A percentile compares a stretch with the other conserved stretches of the same genome.
Conservation (phyloP, 2,888 invertebrate genomes). For the Dendrolimus houi region DNA sequence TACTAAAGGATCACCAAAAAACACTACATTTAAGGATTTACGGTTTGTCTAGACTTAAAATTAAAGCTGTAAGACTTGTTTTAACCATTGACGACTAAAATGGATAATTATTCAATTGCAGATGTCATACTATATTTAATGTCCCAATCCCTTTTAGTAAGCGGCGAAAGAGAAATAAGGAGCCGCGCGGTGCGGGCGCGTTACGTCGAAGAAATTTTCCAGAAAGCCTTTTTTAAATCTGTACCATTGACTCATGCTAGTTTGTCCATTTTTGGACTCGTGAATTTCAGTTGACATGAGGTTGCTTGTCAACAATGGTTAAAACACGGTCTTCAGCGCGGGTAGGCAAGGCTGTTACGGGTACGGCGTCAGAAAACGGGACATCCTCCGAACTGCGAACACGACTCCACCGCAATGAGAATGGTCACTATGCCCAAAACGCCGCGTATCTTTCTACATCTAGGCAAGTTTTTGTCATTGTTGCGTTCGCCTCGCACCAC, state of each 20-base stretch:
- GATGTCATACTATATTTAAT: conserved; percentile 43
- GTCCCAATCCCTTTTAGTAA: conserved; percentile 47
- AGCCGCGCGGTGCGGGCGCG: conserved; percentile 25
- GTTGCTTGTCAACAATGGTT: conserved; percentile 74
- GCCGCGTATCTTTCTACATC: conserved; percentile 36
- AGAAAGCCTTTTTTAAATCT: conserved; percentile 44
- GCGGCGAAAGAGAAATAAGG: conserved; percentile 69
- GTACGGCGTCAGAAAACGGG: conserved; percentile 62
- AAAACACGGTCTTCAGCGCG: conserved; percentile 75
- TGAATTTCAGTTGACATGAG: conserved; percentile 76
- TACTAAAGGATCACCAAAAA: conserved; percentile 54
- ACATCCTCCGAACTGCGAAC: conserved; percentile 60
- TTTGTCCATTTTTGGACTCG: conserved; percentile 66
- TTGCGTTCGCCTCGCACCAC: conserved; percentile 79
- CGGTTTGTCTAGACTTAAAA: conserved; percentile 50
- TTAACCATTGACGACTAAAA: conserved; percentile 73
- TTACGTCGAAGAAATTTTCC: conserved; percentile 65
- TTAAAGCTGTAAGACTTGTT: conserved; percentile 72
- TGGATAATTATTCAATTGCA: conserved; percentile 72
- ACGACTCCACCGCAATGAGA: conserved; percentile 60
- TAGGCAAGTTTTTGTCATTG: conserved; percentile 65
- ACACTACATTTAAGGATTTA: conserved; percentile 39
- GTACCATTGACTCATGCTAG: conserved; percentile 47
- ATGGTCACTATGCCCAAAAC: conserved; percentile 62
- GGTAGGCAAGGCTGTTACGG: conserved; percentile 51